A percentile compares a stretch with the other conserved stretches of the same genome.
phyloP scores from a whole-genome alignment of 1,140 invertebrate genomes.

The Tetramorium alpestre region DNA sequence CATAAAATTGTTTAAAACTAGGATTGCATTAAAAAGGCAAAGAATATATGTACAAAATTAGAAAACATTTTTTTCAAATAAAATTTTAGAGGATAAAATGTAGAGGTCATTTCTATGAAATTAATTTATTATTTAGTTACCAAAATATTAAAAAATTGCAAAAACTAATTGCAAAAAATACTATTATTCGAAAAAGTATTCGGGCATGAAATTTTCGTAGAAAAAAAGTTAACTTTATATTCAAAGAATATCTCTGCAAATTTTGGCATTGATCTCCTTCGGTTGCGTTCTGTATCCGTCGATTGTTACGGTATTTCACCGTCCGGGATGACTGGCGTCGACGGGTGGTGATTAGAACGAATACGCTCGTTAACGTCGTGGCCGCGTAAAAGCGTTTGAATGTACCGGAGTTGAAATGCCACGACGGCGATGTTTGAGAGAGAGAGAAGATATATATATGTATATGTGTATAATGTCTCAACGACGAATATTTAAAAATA shows the following conservation, averaged over 20 bases:
- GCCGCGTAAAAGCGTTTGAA: conserved; percentile 45
- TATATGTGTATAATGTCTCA: conserved; percentile 43
- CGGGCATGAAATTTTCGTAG: background rate
- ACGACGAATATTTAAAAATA: conserved; percentile 68
- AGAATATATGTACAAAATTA: background rate
- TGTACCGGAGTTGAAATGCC: conserved; percentile 21
- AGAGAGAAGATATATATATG: conserved; percentile 5
- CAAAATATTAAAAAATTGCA: background rate
- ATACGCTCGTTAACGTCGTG: conserved; percentile 39
- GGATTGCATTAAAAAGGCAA: background rate
- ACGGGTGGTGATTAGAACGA: conserved; percentile 36
- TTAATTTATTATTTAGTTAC: background rate
- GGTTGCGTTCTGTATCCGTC: background rate
- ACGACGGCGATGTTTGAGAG: background rate
- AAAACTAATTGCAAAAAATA: background rate
- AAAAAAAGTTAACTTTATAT: background rate
- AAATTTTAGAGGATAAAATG: background rate
- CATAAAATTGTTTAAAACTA: conserved; percentile 4
- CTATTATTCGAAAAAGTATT: background rate
- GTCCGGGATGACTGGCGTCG: conserved; percentile 18
- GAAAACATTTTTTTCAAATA: background rate
- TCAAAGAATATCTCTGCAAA: background rate
- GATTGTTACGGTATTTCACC: conserved; percentile 37
- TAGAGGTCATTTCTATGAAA: background rate
- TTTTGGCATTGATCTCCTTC: conserved; percentile 26